Conservation (phyloP, 2,797 vertebrate species). For the Cyprinodon diabolis region DNA sequence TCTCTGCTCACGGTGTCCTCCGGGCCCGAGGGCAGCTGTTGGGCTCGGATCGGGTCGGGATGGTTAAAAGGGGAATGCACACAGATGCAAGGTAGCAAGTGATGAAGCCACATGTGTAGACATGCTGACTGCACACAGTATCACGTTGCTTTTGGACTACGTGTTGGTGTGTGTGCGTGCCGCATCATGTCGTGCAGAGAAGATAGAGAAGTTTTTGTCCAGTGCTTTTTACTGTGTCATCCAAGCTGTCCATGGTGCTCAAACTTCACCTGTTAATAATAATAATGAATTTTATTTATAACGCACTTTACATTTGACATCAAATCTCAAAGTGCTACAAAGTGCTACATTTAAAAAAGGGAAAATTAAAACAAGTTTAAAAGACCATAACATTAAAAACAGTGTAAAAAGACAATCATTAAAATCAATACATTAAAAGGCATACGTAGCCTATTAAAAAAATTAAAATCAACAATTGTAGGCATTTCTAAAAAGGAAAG, state of each 20-base stretch:
- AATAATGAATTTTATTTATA: too few species aligned
- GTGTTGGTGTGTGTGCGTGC: background rate
- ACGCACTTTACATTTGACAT: too few species aligned
- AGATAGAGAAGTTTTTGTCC: slow-evolving; percentile 33
- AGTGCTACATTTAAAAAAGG: too few species aligned
- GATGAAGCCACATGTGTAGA: slow-evolving; percentile 29
- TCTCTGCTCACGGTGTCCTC: slow-evolving; percentile 53
- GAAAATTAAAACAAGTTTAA: too few species aligned
- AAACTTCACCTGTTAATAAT: slow-evolving; percentile 55
- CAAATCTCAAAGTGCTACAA: too few species aligned
- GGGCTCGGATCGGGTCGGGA: background rate
- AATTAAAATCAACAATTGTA: too few species aligned
- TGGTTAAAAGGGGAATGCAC: background rate
- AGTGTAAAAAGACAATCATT: too few species aligned
- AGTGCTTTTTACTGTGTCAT: slow-evolving; percentile 51
- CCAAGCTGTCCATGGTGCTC: slow-evolving; percentile 69
- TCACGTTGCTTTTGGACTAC: slow-evolving; percentile 31
- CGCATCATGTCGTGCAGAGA: slow-evolving; percentile 24
- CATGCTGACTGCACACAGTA: slow-evolving; percentile 51
- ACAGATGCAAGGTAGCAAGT: slow-evolving; percentile 29
- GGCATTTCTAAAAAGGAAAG: too few species aligned
- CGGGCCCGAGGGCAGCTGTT: slow-evolving; percentile 35
- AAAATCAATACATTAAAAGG: too few species aligned
- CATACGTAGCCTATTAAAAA: too few species aligned
- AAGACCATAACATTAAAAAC: too few species aligned